Conservation (phyloP, 2,888 invertebrate genomes). For the Pseudococcus longispinus region DNA sequence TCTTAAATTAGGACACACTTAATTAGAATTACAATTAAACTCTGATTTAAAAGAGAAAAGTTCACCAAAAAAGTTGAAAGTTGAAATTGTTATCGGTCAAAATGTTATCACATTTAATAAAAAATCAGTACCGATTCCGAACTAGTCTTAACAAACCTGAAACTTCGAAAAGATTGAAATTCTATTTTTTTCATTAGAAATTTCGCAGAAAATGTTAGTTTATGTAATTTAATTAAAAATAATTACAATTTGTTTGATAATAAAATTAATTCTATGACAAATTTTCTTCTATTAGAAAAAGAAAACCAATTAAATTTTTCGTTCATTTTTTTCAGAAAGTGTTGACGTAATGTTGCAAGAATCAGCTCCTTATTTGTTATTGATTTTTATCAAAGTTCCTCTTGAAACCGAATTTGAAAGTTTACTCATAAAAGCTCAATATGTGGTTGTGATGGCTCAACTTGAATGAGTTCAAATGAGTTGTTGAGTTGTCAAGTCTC, state of each 20-base stretch:
- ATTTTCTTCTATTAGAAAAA: neutral
- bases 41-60: neutral
- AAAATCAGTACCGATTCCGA: neutral
- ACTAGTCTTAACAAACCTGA: no score
- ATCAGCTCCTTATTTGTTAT: neutral
- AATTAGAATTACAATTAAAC: neutral
- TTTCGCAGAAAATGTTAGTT: neutral
- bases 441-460: neutral
- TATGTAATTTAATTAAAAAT: neutral
- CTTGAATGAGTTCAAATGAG: neutral
- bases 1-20: neutral
- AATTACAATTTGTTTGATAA: neutral
- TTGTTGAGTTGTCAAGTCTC: neutral
- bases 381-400: neutral
- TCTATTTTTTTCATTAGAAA: neutral
- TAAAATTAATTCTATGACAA: neutral
- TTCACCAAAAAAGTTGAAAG: neutral
- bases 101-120: neutral
- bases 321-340: neutral
- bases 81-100: neutral
- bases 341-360: neutral
- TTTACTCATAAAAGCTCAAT: neutral
- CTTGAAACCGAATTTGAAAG: neutral
- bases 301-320: neutral
- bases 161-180: neutral